phyloP scores from a whole-genome alignment of 2,797 vertebrate species.

The Myiotriccus ornatus region DNA sequence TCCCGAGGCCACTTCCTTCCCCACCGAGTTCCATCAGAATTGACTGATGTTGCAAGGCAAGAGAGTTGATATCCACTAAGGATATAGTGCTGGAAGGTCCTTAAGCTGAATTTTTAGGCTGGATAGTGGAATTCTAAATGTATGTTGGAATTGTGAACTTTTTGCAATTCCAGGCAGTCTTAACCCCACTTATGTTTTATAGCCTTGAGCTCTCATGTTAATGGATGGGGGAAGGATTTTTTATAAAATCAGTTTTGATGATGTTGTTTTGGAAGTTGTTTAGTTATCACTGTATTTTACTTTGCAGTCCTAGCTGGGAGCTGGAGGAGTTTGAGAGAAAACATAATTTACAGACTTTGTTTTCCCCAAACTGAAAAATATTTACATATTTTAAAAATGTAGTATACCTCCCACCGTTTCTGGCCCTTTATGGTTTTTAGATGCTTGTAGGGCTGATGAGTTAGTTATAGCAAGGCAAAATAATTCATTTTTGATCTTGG shows the following conservation, averaged over 20 bases:
- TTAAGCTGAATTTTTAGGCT: not conserved
- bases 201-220: not conserved
- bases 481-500: not conserved
- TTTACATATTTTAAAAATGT: not conserved
- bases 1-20: not conserved
- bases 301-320: not conserved
- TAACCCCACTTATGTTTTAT: not conserved
- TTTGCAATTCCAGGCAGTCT: not conserved
- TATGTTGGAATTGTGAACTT: not conserved
- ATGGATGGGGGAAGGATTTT: not conserved
- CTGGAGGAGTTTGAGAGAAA: not conserved
- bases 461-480: conserved; percentile 15
- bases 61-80: not conserved
- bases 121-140: not conserved
- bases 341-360: not conserved
- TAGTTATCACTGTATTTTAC: not conserved
- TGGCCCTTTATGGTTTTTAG: not conserved
- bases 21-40: not conserved
- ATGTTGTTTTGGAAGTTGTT: not conserved
- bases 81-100: not conserved
- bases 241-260: not conserved
- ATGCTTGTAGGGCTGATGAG: not conserved
- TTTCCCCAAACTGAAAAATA: conserved; percentile 17
- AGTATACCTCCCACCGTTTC: not conserved
- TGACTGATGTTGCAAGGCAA: not conserved